These are phyloP conservation scores for Hiodon alosoides DNA, from an alignment of 2,113 vertebrate genomes.

Conservation along the genomic window DNA sequence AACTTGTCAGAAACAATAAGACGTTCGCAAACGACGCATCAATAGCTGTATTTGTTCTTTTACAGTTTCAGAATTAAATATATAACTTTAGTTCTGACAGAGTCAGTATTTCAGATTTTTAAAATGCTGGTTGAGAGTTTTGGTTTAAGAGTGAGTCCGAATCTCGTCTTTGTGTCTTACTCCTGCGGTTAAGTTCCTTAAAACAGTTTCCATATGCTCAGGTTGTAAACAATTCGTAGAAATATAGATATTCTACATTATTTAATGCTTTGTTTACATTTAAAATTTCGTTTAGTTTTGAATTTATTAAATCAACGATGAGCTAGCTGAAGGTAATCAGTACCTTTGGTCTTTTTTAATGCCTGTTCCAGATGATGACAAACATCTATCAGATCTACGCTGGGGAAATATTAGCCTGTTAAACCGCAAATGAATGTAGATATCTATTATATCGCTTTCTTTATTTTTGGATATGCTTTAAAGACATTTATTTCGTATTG, in stretches of 20 bases:
- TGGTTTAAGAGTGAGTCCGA: slow-evolving; percentile 44
- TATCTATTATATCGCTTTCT: slow-evolving; percentile 14
- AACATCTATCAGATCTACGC: slow-evolving; percentile 50
- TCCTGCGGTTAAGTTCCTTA: slow-evolving; percentile 36
- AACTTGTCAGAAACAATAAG: slow-evolving; percentile 37
- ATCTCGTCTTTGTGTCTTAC: slow-evolving; percentile 58
- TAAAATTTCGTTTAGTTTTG: slow-evolving; percentile 26
- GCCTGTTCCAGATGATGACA: slow-evolving; percentile 50
- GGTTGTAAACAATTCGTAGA: slow-evolving; percentile 42
- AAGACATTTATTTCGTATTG: slow-evolving; percentile 16
- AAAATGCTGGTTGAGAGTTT: slow-evolving; percentile 49
- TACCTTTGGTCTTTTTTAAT: slow-evolving; percentile 59
- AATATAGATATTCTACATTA: slow-evolving; percentile 5
- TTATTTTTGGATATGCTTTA: background rate
- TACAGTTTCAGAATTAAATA: slow-evolving; percentile 39
- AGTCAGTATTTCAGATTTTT: slow-evolving; percentile 41
- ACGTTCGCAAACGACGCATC: slow-evolving; percentile 20
- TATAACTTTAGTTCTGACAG: slow-evolving; percentile 33
- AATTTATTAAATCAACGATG: slow-evolving; percentile 37
- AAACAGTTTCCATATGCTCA: slow-evolving; percentile 35
- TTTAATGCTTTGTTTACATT: slow-evolving; percentile 22
- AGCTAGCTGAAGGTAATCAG: slow-evolving; percentile 41
- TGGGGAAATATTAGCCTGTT: slow-evolving; percentile 47
- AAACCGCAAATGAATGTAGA: slow-evolving; percentile 24
- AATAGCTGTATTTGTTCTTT: slow-evolving; percentile 5